Evolutionary conservation across 1,140 invertebrate genomes (phyloP), one percentile per base, ranked within the genome.

Genomic region (Spodoptera frugiperda): DNA sequence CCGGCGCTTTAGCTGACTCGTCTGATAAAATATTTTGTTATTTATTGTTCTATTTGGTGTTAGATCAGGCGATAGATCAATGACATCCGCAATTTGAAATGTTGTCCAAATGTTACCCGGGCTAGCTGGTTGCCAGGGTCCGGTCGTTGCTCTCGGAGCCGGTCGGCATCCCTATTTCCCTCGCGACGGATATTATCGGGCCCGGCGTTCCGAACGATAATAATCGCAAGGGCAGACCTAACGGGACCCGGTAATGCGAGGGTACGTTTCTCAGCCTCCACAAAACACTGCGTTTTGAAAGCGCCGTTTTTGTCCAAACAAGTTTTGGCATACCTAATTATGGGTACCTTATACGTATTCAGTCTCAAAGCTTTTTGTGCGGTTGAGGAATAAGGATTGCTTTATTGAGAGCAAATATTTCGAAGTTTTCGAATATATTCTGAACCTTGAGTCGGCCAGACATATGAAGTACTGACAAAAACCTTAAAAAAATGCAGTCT

Each of bases 151-250:
- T 81, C 78, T 73, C 72, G 15, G 21, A n/a, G 39, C 54, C 77
- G 67, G 49, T 44, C 76, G 82, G 55, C 82, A 83, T 85, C 80
- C 84, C 81, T 76, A 73, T 82, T 79, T 81, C 78, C 80, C 80
- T 78, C 55, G 78, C 68, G 68, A 78, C 76, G 81, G 80, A 81
- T 85, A 80, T 78, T 83, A 85, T 84, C 81, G 68, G 78, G 77
- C 74, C 73, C 73, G 63, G 59, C 68, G 77, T 68, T 75, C 61
- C 77, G 39, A 57, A 77, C 80, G 79, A 82, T 84, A 78, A 83
- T 83, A 83, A 83, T 83, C 79, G 82, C 82, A 78, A 83, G 79
- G 82, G 79, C 82, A 81, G 67, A 68, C 65, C 82, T 83, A 83
- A 81, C 75, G 79, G 71, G 77, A 81, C 73, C 53, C 59, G 76